Conservation (phyloP, 2,797 vertebrate species). For the Silurus aristotelis region DNA sequence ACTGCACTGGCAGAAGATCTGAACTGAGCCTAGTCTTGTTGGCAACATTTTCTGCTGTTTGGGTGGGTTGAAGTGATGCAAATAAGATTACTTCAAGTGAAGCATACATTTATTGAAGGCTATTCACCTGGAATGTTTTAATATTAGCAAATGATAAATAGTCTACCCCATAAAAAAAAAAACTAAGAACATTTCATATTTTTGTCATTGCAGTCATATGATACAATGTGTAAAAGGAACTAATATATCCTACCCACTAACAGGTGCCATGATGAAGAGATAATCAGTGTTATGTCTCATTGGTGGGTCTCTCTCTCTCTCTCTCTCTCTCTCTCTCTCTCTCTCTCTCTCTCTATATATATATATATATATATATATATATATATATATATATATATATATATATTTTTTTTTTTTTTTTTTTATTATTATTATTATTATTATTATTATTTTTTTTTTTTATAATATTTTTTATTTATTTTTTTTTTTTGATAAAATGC, state of each 20-base stretch:
- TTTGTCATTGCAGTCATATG: background rate
- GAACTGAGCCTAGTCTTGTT: constrained; percentile 63
- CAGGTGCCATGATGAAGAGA: too few relatives aligned
- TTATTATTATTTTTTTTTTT: too few relatives aligned
- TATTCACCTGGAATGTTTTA: constrained; percentile 35
- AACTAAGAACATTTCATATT: background rate
- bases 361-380: too few relatives aligned
- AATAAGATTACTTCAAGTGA: constrained; percentile 67
- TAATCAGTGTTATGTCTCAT: too few relatives aligned
- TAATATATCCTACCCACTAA: background rate
- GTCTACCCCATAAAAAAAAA: background rate
- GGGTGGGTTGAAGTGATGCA: constrained; percentile 64
- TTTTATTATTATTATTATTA: too few relatives aligned
- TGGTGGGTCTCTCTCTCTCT: too few relatives aligned
- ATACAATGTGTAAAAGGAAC: background rate
- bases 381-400: too few relatives aligned
- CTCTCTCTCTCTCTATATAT: too few relatives aligned
- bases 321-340: too few relatives aligned
- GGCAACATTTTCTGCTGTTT: constrained; percentile 44
- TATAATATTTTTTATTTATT: too few relatives aligned
- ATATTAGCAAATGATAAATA: constrained; percentile 29
- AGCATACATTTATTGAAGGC: constrained; percentile 45
- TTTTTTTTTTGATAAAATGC: too few relatives aligned
- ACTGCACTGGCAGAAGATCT: constrained; percentile 64
- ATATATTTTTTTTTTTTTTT: too few relatives aligned